Base-by-base conservation (phyloP, 1,140 invertebrate species). In the Penaeus japonicus region DNA sequence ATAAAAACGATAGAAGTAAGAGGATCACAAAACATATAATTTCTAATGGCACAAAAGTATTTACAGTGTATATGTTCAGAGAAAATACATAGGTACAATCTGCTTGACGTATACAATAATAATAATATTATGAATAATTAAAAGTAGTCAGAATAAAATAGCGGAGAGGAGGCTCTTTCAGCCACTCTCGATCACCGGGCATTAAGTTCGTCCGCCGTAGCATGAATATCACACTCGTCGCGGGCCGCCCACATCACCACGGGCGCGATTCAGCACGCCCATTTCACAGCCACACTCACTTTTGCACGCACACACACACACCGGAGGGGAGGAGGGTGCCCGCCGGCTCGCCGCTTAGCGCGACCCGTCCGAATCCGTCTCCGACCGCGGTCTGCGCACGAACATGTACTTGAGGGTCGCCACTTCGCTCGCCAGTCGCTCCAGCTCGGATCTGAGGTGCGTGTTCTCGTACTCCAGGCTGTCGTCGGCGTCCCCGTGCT, bases 351-450 rank as follows among this genome's bases (percentile, higher is more conserved):
- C 20, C 39, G 27, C 39, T 79, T 53, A 89, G 75, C 87, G 87
- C 7, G 87, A 89, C 5, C 81, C 82, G 22, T 89, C 87, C 1
- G 87, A 89, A 47, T 89, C 87, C 3, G 32, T 27, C 75, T 89
- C 87, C 27, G 81, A 85, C 22, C 87, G 82, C 75, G 87, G 87
- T 79, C 87, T 88, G 27, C 84, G 87, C 32, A 89, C 90, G 24
- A 95, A 91, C 84, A 95, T 92, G 87, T 93, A 93, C 90, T 97
- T 96, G 0, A 99, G 94, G 89, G 95, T 96, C n/a, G 96, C 97
- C 62, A 99, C 97, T 92, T 99, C 98, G 1, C 96, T 96, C 17
- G 97, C 97, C 5, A 99, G 94, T 85, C 96, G 94, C 83, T 97
- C 96, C 90, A 99, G 93, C 92, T 98, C 96, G 0, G 95, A 95